Evolutionary conservation across 2,113 vertebrate genomes (phyloP).

Genomic region (Forbesichthys papilliferus): DNA sequence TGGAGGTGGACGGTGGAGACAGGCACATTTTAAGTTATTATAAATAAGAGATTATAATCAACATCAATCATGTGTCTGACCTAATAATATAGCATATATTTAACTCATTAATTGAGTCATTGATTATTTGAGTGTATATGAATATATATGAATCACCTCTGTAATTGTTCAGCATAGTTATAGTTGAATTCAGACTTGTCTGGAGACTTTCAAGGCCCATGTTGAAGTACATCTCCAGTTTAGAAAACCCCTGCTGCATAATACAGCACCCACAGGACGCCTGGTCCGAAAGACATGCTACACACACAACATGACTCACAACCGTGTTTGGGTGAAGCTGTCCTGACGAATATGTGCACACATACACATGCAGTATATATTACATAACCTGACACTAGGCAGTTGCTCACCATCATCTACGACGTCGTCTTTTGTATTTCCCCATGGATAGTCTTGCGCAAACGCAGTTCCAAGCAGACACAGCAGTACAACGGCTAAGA

Average conservation of each 20-base stretch:
- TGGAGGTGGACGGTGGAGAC: slow-evolving; percentile 30
- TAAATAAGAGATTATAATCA: too few relatives aligned
- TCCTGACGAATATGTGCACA: background rate
- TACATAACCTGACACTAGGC: too few relatives aligned
- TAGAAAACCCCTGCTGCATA: slow-evolving; percentile 69
- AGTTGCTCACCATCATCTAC: slow-evolving; percentile 24
- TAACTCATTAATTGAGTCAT: background rate
- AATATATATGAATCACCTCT: slow-evolving; percentile 51
- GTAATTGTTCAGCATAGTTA: slow-evolving; percentile 48
- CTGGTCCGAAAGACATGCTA: slow-evolving; percentile 64
- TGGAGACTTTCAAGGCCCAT: slow-evolving; percentile 50
- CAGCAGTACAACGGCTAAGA: slow-evolving; percentile 46
- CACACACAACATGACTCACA: slow-evolving; percentile 1
- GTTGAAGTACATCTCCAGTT: slow-evolving; percentile 66
- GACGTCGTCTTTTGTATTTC: fast-evolving
- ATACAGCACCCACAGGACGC: slow-evolving; percentile 71
- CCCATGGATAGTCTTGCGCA: slow-evolving; percentile 2
- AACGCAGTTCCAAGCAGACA: slow-evolving; percentile 33
- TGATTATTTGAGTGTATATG: background rate
- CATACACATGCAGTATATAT: background rate
- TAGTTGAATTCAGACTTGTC: slow-evolving; percentile 33
- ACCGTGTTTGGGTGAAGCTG: background rate
- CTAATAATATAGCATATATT: background rate
- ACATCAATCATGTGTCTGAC: background rate
- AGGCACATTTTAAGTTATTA: background rate